phyloP scores from a whole-genome alignment of 2,888 invertebrate species.

The Hesperia comma region DNA sequence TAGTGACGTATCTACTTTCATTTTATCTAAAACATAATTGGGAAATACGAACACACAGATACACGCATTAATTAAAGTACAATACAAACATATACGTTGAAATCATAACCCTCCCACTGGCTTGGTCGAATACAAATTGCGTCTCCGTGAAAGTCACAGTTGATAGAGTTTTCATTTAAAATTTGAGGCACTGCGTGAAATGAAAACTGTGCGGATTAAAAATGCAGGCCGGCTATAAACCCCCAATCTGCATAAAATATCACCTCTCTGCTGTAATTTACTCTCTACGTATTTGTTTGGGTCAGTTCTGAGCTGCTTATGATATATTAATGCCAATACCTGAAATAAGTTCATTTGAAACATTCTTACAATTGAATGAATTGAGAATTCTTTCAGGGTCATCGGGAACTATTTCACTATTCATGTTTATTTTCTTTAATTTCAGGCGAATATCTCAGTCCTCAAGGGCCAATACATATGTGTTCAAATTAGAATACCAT shows the following conservation, averaged over 20 bases:
- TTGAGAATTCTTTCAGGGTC: too few relatives aligned
- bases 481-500: too few relatives aligned
- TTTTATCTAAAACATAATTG: too few relatives aligned
- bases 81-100: too few relatives aligned
- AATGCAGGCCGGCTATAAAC: constrained; percentile 21
- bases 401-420: too few relatives aligned
- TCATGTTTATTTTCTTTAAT: too few relatives aligned
- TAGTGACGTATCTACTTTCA: too few relatives aligned
- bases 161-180: constrained; percentile 28
- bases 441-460: too few relatives aligned
- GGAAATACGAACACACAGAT: too few relatives aligned
- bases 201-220: constrained; percentile 24
- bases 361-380: neutral
- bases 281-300: constrained; percentile 7
- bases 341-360: neutral
- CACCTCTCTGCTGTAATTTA: constrained; percentile 13
- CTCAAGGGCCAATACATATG: too few relatives aligned
- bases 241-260: constrained; percentile 29
- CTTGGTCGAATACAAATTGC: constrained; percentile 4
- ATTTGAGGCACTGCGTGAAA: constrained; percentile 10
- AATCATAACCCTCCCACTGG: too few relatives aligned
- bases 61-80: too few relatives aligned
- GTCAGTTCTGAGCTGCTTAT: constrained; percentile 9
- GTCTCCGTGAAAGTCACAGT: constrained; percentile 2
- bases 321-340: constrained; percentile 10